Conservation (phyloP, 1,140 invertebrate genomes). For the Procambarus clarkii region DNA sequence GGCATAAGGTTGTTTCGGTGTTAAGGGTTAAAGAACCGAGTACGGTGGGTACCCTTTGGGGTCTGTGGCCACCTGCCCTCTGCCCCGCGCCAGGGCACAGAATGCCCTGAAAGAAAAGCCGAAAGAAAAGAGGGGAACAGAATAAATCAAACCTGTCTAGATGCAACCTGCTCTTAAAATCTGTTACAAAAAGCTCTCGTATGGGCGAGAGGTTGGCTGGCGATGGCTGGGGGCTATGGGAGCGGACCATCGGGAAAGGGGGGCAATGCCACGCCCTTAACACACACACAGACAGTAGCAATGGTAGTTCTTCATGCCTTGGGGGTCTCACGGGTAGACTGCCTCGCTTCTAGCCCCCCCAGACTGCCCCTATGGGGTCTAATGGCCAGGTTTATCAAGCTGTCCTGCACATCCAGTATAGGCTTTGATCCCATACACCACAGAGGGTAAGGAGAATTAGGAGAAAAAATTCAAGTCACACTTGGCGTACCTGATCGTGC, state of each 20-base stretch:
- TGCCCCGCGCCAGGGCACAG: slow-evolving; percentile 46
- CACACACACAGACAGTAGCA: not conserved
- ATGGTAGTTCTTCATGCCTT: not conserved
- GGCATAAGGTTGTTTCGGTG: slow-evolving; percentile 68
- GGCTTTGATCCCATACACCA: not conserved
- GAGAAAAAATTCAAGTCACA: not conserved
- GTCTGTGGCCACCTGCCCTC: slow-evolving; percentile 63
- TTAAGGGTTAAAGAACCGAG: slow-evolving; percentile 69
- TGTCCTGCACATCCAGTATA: slow-evolving; percentile 12
- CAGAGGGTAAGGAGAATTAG: not conserved
- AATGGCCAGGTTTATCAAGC: slow-evolving; percentile 47
- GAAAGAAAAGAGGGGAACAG: slow-evolving; percentile 68
- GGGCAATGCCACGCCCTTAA: slow-evolving; percentile 34
- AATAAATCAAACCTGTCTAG: slow-evolving; percentile 71
- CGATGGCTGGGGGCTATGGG: slow-evolving; percentile 61
- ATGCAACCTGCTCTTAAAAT: slow-evolving; percentile 71
- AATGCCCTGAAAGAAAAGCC: slow-evolving; percentile 68
- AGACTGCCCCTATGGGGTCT: not conserved
- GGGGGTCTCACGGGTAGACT: slow-evolving; percentile 24
- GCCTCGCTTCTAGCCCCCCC: not conserved
- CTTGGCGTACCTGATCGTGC: slow-evolving; percentile 52
- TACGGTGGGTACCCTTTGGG: slow-evolving; percentile 68
- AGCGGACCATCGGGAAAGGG: not conserved
- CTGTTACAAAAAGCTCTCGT: slow-evolving; percentile 65
- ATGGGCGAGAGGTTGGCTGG: slow-evolving; percentile 37